Evolutionary conservation across 2,797 vertebrate genomes (phyloP), one percentile per base, ranked within the genome.

Genomic region (Melopsittacus undulatus): DNA sequence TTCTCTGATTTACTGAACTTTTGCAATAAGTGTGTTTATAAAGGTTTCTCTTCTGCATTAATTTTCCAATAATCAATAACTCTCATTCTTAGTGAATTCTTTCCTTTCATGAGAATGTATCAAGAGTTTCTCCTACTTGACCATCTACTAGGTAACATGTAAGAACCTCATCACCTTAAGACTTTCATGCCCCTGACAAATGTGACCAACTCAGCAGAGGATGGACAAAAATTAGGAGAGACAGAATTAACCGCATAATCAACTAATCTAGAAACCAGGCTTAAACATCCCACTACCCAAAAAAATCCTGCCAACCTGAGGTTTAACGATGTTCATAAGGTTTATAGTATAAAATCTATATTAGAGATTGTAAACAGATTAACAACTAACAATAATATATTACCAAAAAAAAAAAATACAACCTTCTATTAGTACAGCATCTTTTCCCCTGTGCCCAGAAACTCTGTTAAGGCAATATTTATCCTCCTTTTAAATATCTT

Each of bases 341-440:
- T 8, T 70, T 73, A 90, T n/a, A 82, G 56, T 45, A 66, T 49
- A 70, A 89, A 74, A 91, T 36, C 36, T 77, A 61, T 84, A 64
- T 49, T 38, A 42, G 24, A 84, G 32, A 23, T 20, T 76, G 29
- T 61, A 82, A 90, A 79, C 29, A 74, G 46, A 40, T 45, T 81
- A 84, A 70, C 15, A 75, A 90, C 78, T 40, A 88, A 81, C 43
- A 87, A 92, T 91, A 93, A 81, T 12, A 24, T 7, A 78, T 46
- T 38, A 38, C 9, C 20, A 61, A 77, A 89, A 14, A 69, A 68
- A 73, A 30, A 36, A 95, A 94, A 48, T 29, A 76, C 0, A 1
- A 36, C 14, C 40, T 90, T 83, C 57, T 87, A 49, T 61, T 62
- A 67, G 32, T 19, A 78, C 4, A 32, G 87, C 24, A 42, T 23